A percentile compares a stretch with the other conserved stretches of the same genome.
phyloP scores from a whole-genome alignment of 1,140 invertebrate genomes.

The Sitodiplosis mosellana region DNA sequence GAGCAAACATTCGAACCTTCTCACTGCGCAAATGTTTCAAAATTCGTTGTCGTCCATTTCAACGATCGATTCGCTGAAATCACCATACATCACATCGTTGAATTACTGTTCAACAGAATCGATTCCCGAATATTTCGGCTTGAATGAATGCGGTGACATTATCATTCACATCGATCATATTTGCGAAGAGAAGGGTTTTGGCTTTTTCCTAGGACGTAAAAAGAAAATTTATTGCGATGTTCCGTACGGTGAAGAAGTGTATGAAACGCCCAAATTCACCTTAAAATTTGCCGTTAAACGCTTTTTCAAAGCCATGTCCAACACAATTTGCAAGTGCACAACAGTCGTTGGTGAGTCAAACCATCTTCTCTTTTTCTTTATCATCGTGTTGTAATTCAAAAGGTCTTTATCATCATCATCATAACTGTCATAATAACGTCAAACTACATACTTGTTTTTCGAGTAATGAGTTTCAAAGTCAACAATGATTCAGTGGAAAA shows the following conservation, averaged over 20 bases:
- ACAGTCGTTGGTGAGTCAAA: too few species aligned
- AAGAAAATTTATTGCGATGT: constrained; percentile 14
- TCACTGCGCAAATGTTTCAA: too few species aligned
- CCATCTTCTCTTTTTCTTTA: not conserved
- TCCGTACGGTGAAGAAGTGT: constrained; percentile 13
- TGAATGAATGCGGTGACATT: constrained; percentile 24
- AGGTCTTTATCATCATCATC: not conserved
- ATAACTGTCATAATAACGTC: not conserved
- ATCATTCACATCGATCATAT: constrained; percentile 20
- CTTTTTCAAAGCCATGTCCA: too few species aligned
- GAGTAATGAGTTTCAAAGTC: too few species aligned
- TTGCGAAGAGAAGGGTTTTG: constrained; percentile 15
- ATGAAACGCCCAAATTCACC: not conserved
- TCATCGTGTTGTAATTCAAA: not conserved
- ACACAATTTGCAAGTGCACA: too few species aligned
- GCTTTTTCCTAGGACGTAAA: constrained; percentile 11
- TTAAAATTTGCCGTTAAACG: too few species aligned
- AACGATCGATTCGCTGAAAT: too few species aligned
- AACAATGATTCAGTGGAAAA: too few species aligned
- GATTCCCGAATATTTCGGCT: constrained; percentile 8
- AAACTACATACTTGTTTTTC: too few species aligned
- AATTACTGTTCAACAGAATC: not conserved
- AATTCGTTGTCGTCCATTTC: too few species aligned
- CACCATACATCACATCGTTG: too few species aligned
- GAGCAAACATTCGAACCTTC: too few species aligned